phyloP scores from a whole-genome alignment of 2,888 invertebrate species.

The Cenopis cana region DNA sequence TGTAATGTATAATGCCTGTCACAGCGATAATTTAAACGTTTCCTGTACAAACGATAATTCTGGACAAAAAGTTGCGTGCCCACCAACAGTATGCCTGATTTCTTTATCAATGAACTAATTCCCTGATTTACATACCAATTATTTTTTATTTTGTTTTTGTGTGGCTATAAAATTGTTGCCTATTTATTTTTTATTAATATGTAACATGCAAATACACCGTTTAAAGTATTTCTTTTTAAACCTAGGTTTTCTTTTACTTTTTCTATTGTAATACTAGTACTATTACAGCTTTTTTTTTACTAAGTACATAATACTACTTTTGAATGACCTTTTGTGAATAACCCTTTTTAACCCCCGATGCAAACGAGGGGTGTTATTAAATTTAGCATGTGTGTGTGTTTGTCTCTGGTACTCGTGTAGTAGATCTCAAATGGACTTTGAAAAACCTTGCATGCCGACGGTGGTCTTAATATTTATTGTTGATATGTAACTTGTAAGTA shows the following conservation, averaged over 20 bases:
- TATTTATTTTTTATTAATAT: slow-evolving; percentile 9
- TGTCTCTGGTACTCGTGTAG: no score
- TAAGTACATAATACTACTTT: no score
- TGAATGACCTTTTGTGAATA: no score
- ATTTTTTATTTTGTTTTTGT: background rate
- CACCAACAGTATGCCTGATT: slow-evolving; percentile 15
- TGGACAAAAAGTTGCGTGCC: slow-evolving; percentile 21
- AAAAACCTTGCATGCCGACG: no score
- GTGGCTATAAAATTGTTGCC: slow-evolving; percentile 5
- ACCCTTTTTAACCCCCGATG: background rate
- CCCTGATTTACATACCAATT: slow-evolving; percentile 25
- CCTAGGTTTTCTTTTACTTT: no score
- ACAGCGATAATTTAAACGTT: slow-evolving; percentile 34
- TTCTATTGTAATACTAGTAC: background rate
- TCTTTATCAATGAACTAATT: slow-evolving; percentile 34
- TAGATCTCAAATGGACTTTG: no score
- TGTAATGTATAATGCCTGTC: background rate
- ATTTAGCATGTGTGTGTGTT: no score
- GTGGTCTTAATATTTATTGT: no score
- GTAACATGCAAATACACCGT: slow-evolving; percentile 2
- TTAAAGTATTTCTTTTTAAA: background rate
- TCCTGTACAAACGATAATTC: slow-evolving; percentile 41
- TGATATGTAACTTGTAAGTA: no score
- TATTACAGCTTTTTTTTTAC: no score
- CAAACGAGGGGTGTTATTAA: no score